phyloP scores from a whole-genome alignment of 2,113 vertebrate species.

The Eretmochelys imbricata region DNA sequence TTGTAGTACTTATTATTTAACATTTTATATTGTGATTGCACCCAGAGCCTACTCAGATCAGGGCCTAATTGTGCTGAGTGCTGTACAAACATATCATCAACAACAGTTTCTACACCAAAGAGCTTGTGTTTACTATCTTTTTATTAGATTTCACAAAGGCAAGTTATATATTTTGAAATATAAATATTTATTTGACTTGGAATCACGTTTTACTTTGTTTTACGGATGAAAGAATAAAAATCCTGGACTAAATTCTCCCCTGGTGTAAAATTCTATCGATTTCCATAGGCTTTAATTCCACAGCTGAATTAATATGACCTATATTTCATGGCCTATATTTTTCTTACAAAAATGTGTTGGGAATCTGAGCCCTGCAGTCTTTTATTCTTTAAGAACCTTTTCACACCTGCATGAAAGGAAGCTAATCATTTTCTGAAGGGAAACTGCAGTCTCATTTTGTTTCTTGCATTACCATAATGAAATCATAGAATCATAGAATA shows the following conservation, averaged over 20 bases:
- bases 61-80: neutral
- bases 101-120: neutral
- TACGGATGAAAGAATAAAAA: neutral
- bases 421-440: neutral
- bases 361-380: neutral
- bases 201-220: neutral
- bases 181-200: neutral
- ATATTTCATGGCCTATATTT: accelerated
- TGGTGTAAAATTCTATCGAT: neutral
- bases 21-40: neutral
- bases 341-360: neutral
- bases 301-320: neutral
- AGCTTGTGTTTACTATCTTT: accelerated
- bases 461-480: slow-evolving; percentile 10
- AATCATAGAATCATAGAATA: neutral
- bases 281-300: neutral
- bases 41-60: neutral
- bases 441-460: neutral
- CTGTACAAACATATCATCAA: neutral
- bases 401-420: neutral
- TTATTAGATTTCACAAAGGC: neutral
- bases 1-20: neutral
- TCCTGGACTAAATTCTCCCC: neutral
- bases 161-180: neutral
- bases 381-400: neutral